Evolutionary conservation across 2,888 invertebrate genomes (phyloP).

Genomic region (Tillus elongatus): DNA sequence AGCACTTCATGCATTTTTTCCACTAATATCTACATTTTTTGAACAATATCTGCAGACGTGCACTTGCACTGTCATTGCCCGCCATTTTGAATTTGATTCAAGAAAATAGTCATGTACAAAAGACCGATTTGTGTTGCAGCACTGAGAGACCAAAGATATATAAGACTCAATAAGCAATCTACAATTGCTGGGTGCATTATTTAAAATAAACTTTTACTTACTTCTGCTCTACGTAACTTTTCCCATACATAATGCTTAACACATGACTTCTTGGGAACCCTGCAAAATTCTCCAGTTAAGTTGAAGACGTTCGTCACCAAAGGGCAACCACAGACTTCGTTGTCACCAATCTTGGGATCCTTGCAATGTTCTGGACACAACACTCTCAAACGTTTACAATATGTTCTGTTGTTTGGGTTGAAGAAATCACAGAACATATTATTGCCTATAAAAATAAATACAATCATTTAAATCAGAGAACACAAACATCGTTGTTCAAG

Average conservation of each 20-base stretch:
- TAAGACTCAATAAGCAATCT: too few species aligned
- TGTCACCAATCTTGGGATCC: conserved; percentile 78
- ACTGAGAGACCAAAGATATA: too few species aligned
- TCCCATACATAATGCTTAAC: conserved; percentile 93
- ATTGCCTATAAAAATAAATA: conserved; percentile 45
- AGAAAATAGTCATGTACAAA: too few species aligned
- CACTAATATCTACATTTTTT: too few species aligned
- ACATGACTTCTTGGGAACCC: conserved; percentile 82
- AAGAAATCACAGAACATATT: conserved; percentile 98
- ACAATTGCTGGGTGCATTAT: too few species aligned
- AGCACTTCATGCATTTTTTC: too few species aligned
- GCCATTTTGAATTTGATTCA: too few species aligned
- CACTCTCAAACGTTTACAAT: conserved; percentile 90
- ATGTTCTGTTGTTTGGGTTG: conserved; percentile 79
- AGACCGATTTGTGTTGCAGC: too few species aligned
- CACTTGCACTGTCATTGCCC: too few species aligned
- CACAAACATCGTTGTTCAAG: too few species aligned
- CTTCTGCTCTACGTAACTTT: conserved; percentile 85
- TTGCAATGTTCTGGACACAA: conserved; percentile 97
- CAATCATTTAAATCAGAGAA: conserved; percentile 5
- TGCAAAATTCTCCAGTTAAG: conserved; percentile 78
- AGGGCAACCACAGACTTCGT: conserved; percentile 90
- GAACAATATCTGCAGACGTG: too few species aligned
- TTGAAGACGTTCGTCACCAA: conserved; percentile 76
- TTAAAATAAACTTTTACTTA: conserved; percentile 37